These are phyloP conservation scores for Lepeophtheirus nordmannii DNA, from an alignment of 2,888 invertebrate genomes.

Conservation along the genomic window DNA sequence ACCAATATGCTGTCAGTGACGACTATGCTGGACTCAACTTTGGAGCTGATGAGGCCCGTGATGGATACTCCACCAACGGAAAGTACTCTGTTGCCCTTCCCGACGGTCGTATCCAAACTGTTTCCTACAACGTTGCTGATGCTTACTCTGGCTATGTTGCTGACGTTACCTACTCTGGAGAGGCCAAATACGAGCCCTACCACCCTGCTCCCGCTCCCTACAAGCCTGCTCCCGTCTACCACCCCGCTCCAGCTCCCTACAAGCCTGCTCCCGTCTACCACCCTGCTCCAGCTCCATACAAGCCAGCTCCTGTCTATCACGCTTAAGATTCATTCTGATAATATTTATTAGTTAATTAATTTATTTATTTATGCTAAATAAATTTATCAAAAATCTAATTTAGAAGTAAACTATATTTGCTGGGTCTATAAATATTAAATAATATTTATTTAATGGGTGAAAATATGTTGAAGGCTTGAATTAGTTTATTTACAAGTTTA, in stretches of 20 bases:
- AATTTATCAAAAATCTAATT: neutral
- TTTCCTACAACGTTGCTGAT: constrained; percentile 17
- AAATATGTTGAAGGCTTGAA: too few relatives aligned
- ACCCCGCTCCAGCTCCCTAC: neutral
- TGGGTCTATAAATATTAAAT: too few relatives aligned
- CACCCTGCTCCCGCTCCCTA: constrained; percentile 6
- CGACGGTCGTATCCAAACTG: constrained; percentile 13
- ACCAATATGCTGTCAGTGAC: constrained; percentile 14
- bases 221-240: constrained; percentile 9
- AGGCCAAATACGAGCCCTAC: constrained; percentile 13
- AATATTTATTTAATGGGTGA: too few relatives aligned
- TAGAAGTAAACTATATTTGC: too few relatives aligned
- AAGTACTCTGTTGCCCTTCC: constrained; percentile 11
- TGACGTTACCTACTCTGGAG: constrained; percentile 10
- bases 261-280: constrained; percentile 13
- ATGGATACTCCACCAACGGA: constrained; percentile 9
- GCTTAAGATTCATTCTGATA: too few relatives aligned
- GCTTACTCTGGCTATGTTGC: constrained; percentile 17
- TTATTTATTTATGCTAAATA: neutral
- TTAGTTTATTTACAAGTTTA: too few relatives aligned
- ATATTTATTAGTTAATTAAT: neutral
- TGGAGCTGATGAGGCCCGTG: constrained; percentile 11
- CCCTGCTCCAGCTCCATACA: constrained; percentile 11
- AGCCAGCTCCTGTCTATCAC: neutral
- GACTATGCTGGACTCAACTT: constrained; percentile 12